Base-by-base conservation (phyloP, 2,113 vertebrate genomes). In the Oreochromis tanganicae region DNA sequence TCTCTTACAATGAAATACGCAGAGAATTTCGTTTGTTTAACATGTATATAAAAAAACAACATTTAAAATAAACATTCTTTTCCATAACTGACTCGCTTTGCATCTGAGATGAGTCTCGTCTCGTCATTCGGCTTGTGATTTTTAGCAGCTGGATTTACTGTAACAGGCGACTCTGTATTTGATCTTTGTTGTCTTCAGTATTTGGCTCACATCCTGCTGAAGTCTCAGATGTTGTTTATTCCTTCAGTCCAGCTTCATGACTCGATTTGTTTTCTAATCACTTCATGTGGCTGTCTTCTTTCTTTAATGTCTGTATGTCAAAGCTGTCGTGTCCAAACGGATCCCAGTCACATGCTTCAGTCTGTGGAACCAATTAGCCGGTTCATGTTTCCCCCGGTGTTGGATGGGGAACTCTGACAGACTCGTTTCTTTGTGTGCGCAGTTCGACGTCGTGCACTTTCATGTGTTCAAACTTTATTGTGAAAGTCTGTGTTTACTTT, bases 301-400 rank as follows among this genome's bases (percentile, higher is more conserved):
- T 24, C 6, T 7, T 66, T 38, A 3, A 66, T 38, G 13, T 7
- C 7, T 66, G 2, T 34, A 19, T n/a, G 59, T 7, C 13, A 57
- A 57, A 57, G 56, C 56, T 57, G 55, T 57, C 12, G 21, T 57
- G 55, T 61, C 14, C 19, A 68, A 8, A 68, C 19, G 0, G 34
- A 21, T 2, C 36, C 36, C 38, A 27, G 29, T 43, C 66, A 43
- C 21, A 27, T 6, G 36, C 36, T 71, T 71, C 12, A 71, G 4
- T 12, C 13, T 24, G 41, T 27, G 21, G 66, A 0, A 73, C 38
- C n/a, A 68, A 0, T 41, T 2, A 38, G 1, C 11, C 0, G 4
- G 63, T 68, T 68, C 63, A 1, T 66, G 34, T 38, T 38, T 38
- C 21, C 19, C 1, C 21, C 24, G 54, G 17, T 66, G 61, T 7